A percentile compares a stretch with the other conserved stretches of the same genome.
These are phyloP conservation scores for Tetrax tetrax DNA, from an alignment of 2,113 vertebrate genomes.

Conservation along the genomic window DNA sequence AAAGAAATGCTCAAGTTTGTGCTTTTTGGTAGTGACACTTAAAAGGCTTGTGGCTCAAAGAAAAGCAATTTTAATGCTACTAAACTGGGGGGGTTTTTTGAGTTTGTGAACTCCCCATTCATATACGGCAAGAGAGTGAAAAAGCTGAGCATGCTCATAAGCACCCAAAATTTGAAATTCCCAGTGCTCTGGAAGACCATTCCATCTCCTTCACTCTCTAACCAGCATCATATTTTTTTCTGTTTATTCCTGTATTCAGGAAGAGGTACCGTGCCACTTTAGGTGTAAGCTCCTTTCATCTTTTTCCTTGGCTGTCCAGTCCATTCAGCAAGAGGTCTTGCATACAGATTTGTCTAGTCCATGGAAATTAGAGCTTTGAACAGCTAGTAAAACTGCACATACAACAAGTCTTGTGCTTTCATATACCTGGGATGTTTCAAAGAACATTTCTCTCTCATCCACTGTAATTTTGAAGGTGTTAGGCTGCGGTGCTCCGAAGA, in stretches of 20 bases:
- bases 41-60: background rate
- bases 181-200: background rate
- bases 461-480: constrained; percentile 92
- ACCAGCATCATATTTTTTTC: background rate
- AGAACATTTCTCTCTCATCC: constrained; percentile 94
- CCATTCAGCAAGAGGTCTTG: background rate
- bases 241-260: background rate
- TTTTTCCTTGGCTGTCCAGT: background rate
- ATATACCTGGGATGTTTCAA: constrained; percentile 88
- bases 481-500: constrained; percentile 86
- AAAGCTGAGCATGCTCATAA: background rate
- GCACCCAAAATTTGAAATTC: background rate
- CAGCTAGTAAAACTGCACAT: background rate
- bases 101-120: background rate
- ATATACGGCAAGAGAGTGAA: background rate
- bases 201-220: background rate
- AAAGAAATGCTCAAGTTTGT: background rate
- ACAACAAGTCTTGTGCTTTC: background rate
- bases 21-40: background rate
- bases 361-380: background rate
- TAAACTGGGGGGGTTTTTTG: background rate
- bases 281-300: background rate
- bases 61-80: background rate
- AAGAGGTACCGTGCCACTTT: background rate
- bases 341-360: background rate